These are phyloP conservation scores for Spicauda simplicius DNA, from an alignment of 2,888 invertebrate species.

Conservation along the genomic window DNA sequence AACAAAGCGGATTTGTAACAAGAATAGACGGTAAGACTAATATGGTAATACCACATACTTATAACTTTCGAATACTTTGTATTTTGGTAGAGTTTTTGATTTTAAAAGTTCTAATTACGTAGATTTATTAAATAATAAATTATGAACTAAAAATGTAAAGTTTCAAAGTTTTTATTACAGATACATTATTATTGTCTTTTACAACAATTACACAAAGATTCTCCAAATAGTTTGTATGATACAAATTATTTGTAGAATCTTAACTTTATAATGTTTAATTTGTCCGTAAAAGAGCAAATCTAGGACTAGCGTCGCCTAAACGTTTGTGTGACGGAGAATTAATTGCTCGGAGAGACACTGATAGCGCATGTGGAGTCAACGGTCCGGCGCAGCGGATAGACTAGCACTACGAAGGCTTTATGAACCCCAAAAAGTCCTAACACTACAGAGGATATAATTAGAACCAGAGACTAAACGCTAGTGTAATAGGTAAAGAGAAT, in stretches of 20 bases:
- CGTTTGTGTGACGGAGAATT: slow-evolving; percentile 84
- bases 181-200: too few species aligned
- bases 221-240: too few species aligned
- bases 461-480: slow-evolving; percentile 16
- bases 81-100: too few species aligned
- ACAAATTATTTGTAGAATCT: not conserved
- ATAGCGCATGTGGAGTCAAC: slow-evolving; percentile 46
- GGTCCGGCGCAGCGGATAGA: slow-evolving; percentile 42
- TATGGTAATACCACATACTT: too few species aligned
- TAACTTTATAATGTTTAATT: not conserved
- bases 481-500: slow-evolving; percentile 2
- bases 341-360: slow-evolving; percentile 82
- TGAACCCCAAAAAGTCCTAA: slow-evolving; percentile 39
- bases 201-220: too few species aligned
- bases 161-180: too few species aligned
- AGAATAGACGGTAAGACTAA: too few species aligned
- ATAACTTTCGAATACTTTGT: too few species aligned
- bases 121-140: too few species aligned
- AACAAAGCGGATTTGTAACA: too few species aligned
- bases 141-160: too few species aligned
- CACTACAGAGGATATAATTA: slow-evolving; percentile 22
- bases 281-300: slow-evolving; percentile 50
- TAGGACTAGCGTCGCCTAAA: slow-evolving; percentile 77
- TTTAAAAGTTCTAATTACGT: too few species aligned
- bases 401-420: slow-evolving; percentile 31